These are phyloP conservation scores for Sebastes oblongus DNA, from an alignment of 2,797 vertebrate genomes.

Conservation along the genomic window DNA sequence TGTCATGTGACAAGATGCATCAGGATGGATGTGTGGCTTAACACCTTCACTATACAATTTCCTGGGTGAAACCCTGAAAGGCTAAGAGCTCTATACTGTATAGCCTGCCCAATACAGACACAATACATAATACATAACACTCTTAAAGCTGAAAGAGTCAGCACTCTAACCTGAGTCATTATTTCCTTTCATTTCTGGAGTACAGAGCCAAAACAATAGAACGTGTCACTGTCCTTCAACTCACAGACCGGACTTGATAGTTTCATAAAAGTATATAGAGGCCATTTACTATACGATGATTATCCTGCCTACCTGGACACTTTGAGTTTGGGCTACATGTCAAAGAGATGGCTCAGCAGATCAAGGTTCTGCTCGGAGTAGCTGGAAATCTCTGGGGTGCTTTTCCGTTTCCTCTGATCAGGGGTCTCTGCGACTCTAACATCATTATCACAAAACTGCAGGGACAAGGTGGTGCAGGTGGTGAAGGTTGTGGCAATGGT, in stretches of 20 bases:
- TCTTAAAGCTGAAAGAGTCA: not conserved
- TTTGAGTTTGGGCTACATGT: constrained; percentile 2
- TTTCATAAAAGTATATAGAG: not conserved
- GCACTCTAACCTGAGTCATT: not conserved
- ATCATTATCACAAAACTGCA: constrained; percentile 41
- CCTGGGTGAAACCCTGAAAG: not conserved
- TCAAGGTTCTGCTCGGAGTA: constrained; percentile 29
- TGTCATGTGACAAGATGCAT: not conserved
- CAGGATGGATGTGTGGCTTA: not conserved
- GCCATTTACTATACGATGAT: constrained; percentile 1
- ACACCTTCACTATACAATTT: not conserved
- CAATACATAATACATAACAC: not conserved
- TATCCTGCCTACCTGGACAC: constrained; percentile 1
- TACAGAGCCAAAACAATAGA: constrained; percentile 4
- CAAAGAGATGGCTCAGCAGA: constrained; percentile 32
- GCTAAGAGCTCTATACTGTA: not conserved
- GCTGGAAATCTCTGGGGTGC: constrained; percentile 28
- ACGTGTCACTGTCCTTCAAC: not conserved
- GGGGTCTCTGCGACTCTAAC: constrained; percentile 17
- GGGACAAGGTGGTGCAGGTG: constrained; percentile 26
- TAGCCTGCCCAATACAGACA: not conserved
- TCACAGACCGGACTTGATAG: not conserved
- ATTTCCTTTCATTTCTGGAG: not conserved
- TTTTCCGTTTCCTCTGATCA: constrained; percentile 27
- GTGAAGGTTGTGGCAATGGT: constrained; percentile 9